Percentiles rank a stretch among this genome's conserved stretches.
phyloP scores from a whole-genome alignment of 2,888 invertebrate species.

The Listrodromus nycthemerus region DNA sequence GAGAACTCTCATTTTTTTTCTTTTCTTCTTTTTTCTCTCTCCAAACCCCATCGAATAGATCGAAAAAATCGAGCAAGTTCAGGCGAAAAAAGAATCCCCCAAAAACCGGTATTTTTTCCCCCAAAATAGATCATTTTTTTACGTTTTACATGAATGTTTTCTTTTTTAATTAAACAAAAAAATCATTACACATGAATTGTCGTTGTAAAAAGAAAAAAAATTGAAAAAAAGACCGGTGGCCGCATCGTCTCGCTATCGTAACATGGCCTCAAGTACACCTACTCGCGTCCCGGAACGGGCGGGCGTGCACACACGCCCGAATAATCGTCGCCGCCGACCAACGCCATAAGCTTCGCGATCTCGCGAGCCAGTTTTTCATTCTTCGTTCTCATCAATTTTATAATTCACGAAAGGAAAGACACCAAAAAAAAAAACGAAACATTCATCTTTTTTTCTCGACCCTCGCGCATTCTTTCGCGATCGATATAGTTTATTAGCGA shows the following conservation, averaged over 20 bases:
- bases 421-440: too few species aligned
- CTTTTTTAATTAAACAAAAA: too few species aligned
- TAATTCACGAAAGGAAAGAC: too few species aligned
- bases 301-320: constrained; percentile 1
- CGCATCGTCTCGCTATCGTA: neutral
- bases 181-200: too few species aligned
- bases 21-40: neutral
- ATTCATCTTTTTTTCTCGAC: too few species aligned
- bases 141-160: too few species aligned
- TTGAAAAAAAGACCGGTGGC: too few species aligned
- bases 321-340: constrained; percentile 1
- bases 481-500: too few species aligned
- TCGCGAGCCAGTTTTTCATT: neutral
- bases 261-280: constrained; percentile 12
- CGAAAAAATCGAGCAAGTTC: neutral
- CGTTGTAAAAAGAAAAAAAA: too few species aligned
- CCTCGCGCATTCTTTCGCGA: too few species aligned
- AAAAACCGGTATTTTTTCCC: neutral
- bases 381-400: too few species aligned
- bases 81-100: neutral
- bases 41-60: constrained; percentile 5
- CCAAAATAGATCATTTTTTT: too few species aligned
- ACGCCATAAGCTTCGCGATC: neutral
- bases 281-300: neutral
- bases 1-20: neutral